Percentiles rank a stretch among this genome's conserved stretches.
These are phyloP conservation scores for Aphelenchoides besseyi DNA, from an alignment of 1,140 invertebrate species.

Conservation along the genomic window DNA sequence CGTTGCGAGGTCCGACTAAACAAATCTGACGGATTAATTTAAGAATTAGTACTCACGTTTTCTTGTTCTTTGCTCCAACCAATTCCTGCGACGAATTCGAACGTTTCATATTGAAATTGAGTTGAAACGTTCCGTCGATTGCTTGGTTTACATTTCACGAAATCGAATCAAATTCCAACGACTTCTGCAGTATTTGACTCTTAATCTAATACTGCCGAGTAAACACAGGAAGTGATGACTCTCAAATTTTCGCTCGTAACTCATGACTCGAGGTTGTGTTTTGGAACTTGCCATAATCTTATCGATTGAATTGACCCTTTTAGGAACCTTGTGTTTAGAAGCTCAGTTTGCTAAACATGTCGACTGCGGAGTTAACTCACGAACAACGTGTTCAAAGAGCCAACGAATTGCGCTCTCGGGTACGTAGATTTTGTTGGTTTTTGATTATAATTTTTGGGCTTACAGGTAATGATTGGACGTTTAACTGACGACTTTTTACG, in stretches of 20 bases:
- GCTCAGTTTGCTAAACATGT: too few species aligned
- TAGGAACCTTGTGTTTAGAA: too few species aligned
- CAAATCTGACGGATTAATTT: not conserved
- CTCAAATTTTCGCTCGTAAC: too few species aligned
- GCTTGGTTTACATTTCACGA: not conserved
- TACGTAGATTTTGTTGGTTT: not conserved
- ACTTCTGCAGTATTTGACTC: too few species aligned
- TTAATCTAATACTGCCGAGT: too few species aligned
- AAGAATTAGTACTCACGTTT: not conserved
- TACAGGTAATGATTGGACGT: constrained; percentile 71
- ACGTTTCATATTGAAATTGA: not conserved
- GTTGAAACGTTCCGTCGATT: not conserved
- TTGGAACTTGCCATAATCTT: too few species aligned
- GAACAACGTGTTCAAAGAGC: constrained; percentile 3
- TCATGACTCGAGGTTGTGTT: too few species aligned
- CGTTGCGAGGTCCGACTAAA: not conserved
- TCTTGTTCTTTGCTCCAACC: not conserved
- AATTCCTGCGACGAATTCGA: constrained; percentile 10
- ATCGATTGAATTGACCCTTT: too few species aligned
- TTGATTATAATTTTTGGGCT: not conserved
- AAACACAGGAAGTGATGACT: too few species aligned
- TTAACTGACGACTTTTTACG: constrained; percentile 78
- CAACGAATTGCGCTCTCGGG: not conserved
- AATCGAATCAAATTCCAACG: too few species aligned
- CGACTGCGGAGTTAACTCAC: not conserved